A percentile compares a stretch with the other conserved stretches of the same genome.
These are phyloP conservation scores for Plodia interpunctella DNA, from an alignment of 1,140 invertebrate species.

Conservation along the genomic window DNA sequence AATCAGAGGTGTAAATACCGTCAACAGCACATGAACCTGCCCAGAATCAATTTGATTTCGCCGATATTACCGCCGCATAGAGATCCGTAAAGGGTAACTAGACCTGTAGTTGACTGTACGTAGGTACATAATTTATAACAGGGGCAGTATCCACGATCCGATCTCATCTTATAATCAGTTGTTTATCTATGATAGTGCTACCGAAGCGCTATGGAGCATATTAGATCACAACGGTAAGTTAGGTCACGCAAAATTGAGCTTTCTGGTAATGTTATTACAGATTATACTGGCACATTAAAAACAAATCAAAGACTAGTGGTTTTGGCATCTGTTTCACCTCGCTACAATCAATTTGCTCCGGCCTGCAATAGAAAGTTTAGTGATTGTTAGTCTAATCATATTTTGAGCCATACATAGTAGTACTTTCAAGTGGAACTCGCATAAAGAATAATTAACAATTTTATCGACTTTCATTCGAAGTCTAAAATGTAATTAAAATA, in stretches of 20 bases:
- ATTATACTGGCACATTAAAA: not conserved
- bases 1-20: not conserved
- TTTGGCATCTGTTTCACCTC: not conserved
- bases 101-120: no score
- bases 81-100: no score
- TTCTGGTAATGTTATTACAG: not conserved
- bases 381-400: constrained; percentile 10
- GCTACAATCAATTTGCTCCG: constrained; percentile 9
- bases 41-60: no score
- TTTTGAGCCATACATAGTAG: not conserved
- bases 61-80: no score
- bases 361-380: constrained; percentile 11
- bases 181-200: constrained; percentile 9
- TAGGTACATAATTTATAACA: constrained; percentile 3
- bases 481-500: no score
- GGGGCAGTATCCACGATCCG: constrained; percentile 5
- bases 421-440: not conserved
- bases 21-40: no score
- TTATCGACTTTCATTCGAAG: not conserved
- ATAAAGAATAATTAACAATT: not conserved
- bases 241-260: not conserved
- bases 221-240: not conserved
- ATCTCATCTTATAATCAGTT: constrained; percentile 10
- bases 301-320: not conserved
- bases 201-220: constrained; percentile 3